These are phyloP conservation scores for Petaurus breviceps DNA, from an alignment of 2,113 vertebrate genomes.

Conservation along the genomic window DNA sequence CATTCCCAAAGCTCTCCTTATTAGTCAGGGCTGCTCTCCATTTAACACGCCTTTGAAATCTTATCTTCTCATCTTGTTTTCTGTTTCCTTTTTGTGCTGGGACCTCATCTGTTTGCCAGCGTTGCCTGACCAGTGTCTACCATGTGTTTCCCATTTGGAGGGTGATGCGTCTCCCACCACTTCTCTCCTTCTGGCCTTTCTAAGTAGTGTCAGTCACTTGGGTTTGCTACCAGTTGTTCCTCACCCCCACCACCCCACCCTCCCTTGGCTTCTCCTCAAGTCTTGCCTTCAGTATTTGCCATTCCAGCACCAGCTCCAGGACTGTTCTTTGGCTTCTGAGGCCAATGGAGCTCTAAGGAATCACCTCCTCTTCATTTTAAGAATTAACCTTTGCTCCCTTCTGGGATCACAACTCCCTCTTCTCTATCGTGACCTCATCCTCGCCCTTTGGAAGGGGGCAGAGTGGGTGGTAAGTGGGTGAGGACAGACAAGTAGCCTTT, in stretches of 20 bases:
- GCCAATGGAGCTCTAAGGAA: neutral
- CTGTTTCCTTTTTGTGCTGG: slow-evolving; percentile 78
- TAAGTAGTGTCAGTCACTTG: slow-evolving; percentile 81
- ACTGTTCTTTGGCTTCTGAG: neutral
- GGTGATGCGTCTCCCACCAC: slow-evolving; percentile 78
- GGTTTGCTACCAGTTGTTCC: slow-evolving; percentile 79
- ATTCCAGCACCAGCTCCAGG: neutral
- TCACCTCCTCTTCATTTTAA: neutral
- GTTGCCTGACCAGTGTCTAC: slow-evolving; percentile 73
- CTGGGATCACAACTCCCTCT: neutral
- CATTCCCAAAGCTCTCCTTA: slow-evolving; percentile 77
- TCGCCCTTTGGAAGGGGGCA: neutral
- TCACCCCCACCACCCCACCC: too few relatives aligned
- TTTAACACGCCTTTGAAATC: slow-evolving; percentile 84
- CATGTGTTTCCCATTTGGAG: slow-evolving; percentile 78
- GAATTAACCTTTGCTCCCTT: neutral
- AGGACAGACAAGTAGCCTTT: neutral
- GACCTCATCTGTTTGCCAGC: slow-evolving; percentile 82
- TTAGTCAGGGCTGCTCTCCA: slow-evolving; percentile 78
- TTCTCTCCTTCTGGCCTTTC: slow-evolving; percentile 80
- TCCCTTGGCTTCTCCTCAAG: too few relatives aligned
- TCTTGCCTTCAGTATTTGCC: neutral
- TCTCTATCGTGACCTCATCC: neutral
- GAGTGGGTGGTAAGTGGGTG: neutral
- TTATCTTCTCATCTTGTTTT: slow-evolving; percentile 86